Percentiles rank a stretch among this genome's conserved stretches.
phyloP scores from a whole-genome alignment of 2,113 vertebrate species.

The Seriola aureovittata region DNA sequence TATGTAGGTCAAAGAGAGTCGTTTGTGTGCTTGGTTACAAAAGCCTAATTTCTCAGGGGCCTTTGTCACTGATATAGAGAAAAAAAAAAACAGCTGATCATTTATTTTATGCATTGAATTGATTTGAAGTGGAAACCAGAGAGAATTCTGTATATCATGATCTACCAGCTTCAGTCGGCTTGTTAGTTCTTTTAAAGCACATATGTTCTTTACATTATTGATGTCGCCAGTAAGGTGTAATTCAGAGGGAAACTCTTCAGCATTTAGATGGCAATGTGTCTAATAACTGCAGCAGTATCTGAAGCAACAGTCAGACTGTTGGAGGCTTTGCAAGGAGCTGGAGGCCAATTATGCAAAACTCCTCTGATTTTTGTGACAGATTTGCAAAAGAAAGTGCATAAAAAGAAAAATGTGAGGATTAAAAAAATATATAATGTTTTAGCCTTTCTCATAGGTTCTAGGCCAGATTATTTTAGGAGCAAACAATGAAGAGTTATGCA shows the following conservation, averaged over 20 bases:
- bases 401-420: background rate
- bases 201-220: background rate
- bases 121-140: conserved; percentile 3
- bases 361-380: background rate
- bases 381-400: background rate
- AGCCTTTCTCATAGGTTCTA: background rate
- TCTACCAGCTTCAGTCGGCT: background rate
- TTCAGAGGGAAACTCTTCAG: background rate
- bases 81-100: conserved; percentile 1
- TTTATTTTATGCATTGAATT: conserved; percentile 13
- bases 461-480: conserved; percentile 12
- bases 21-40: conserved; percentile 17
- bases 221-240: background rate
- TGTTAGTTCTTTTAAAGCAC: background rate
- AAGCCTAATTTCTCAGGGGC: background rate
- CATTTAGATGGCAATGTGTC: background rate
- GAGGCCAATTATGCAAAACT: conserved; percentile 11
- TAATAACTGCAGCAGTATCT: background rate
- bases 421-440: background rate
- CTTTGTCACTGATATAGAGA: background rate
- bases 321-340: background rate
- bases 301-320: background rate
- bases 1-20: conserved; percentile 28
- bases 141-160: background rate
- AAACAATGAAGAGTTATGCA: conserved; percentile 40